Evolutionary conservation across 1,140 invertebrate genomes (phyloP), one percentile per base, ranked within the genome.

Genomic region (Antheraea mylitta): DNA sequence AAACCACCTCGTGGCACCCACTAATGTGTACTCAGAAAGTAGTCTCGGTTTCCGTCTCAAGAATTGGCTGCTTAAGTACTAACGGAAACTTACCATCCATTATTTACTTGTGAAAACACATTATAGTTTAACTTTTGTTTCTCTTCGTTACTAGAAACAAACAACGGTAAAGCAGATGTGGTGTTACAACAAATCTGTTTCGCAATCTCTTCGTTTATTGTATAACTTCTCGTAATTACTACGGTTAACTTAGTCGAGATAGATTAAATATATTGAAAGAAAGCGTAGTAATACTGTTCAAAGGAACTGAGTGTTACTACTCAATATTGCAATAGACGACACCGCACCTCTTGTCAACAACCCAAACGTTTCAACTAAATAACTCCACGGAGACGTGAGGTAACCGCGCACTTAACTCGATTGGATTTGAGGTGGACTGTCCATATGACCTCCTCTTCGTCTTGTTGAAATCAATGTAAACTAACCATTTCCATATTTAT

Each of bases 21-120:
- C 81, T 91, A 91, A 91, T 89, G 89, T 89, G 83, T 89, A 81
- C 87, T 89, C 77, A 78, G 87, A 89, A 91, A 89, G 86, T 88
- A 87, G 85, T 84, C 82, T 82, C 64, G 30, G n/a, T n/a, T 63
- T 18, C 16, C 75, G 76, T 72, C 77, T 81, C 82, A 82, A 82
- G 85, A 87, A 87, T 86, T 83, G 83, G 83, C 84, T 80, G 78
- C 83, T 85, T 86, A 87, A 87, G 81, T 88, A 88, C 82, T 82
- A 81, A 78, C 81, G 76, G 82, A 86, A 90, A 90, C 88, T 90
- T 89, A 77, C 82, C 80, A 79, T 77, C 81, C 86, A 89, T 90
- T 89, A 89, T 80, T 87, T 89, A 87, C 83, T 86, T 82, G 77
- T 76, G 70, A 80, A 82, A 85, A 86, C 85, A 85, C 83, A 87